phyloP scores from a whole-genome alignment of 1,140 invertebrate genomes.

The Calliphora vicina region DNA sequence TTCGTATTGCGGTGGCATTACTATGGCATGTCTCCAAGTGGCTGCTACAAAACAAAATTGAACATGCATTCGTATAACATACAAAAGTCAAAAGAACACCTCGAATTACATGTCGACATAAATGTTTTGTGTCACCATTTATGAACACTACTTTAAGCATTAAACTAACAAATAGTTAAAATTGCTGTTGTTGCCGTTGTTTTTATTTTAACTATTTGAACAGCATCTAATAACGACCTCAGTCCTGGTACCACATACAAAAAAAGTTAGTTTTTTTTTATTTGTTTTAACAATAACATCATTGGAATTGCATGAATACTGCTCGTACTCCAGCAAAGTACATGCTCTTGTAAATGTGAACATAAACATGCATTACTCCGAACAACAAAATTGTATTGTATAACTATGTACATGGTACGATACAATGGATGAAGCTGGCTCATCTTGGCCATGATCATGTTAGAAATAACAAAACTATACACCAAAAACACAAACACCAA shows the following conservation, averaged over 20 bases:
- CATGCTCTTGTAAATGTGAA: constrained; percentile 30
- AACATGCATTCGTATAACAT: not conserved
- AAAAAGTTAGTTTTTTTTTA: not conserved
- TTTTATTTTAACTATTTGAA: not conserved
- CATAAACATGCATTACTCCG: constrained; percentile 14
- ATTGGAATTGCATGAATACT: constrained; percentile 3
- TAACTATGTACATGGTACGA: not conserved
- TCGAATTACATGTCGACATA: constrained; percentile 35
- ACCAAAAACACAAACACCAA: not conserved
- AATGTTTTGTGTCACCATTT: constrained; percentile 39
- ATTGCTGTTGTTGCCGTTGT: not conserved
- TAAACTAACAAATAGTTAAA: constrained; percentile 18
- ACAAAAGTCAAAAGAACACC: constrained; percentile 29
- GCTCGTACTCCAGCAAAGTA: not conserved
- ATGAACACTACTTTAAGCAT: constrained; percentile 23
- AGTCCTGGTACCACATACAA: too few relatives aligned
- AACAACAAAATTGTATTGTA: not conserved
- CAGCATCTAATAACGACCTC: not conserved
- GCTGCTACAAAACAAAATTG: not conserved
- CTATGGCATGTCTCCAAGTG: not conserved
- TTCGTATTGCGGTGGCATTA: not conserved
- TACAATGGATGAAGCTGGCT: not conserved
- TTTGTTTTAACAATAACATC: not conserved
- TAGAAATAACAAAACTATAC: not conserved
- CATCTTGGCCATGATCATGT: not conserved